Base-by-base conservation (phyloP, 2,797 vertebrate species). In the Phrynocephalus vlangalii region DNA sequence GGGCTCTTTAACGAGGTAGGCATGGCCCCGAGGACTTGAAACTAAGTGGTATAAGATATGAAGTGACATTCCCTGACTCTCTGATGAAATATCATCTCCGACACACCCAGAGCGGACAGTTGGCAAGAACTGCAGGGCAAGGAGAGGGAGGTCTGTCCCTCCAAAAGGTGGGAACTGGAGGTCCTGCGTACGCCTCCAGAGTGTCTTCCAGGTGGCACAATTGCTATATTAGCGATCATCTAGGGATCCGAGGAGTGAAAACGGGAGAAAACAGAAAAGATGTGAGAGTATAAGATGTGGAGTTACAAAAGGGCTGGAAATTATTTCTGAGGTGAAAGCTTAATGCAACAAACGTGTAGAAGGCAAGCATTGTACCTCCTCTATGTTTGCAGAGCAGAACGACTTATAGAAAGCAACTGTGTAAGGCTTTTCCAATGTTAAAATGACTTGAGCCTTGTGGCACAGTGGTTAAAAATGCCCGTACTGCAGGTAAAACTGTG, bases 1-100 rank as follows among this genome's bases (percentile, higher is more conserved):
- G 18, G 38, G 30, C 50, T 78, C 70, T 89, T 85, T 81, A 81
- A 82, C 71, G 20, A 76, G 70, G 76, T 60, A 70, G 38, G 71
- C 79, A 70, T 83, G 70, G 79, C 83, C 72, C 63, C 1, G 1
- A 63, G 70, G 83, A 84, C 15, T n/a, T 26, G 83, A 77, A 70
- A 30, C 8, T 7, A 56, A n/a, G 70, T 85, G 76, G 85, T 30
- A 89, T 76, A 33, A 22, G 48, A 85, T 20, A 5, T 3, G 66
- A 82, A 89, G 60, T 87, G 80, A 56, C 80, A 52, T 75, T 71
- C 33, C 26, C 50, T 13, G 3, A 24, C 60, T 60, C 63, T 68
- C n/a, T 5, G 30, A 76, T 85, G 83, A n/a, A 30, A 44, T 20
- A 7, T 10, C 0, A 8, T 38, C 78, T 82, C 50, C 5, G 1